Evolutionary conservation across 2,888 invertebrate genomes (phyloP).

Genomic region (Tribolium freemani): DNA sequence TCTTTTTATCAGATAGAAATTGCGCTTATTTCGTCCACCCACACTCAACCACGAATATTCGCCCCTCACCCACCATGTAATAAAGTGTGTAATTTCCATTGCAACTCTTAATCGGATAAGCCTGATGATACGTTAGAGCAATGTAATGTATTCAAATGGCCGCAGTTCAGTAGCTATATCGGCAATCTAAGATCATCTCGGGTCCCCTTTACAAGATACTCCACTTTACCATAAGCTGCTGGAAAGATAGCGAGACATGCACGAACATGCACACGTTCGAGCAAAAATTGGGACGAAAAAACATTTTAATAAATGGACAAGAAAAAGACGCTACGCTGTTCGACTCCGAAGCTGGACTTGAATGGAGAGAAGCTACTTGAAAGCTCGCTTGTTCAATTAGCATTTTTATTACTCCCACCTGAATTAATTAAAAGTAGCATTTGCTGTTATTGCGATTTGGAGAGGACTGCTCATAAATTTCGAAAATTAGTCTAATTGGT

Average conservation of each 20-base stretch:
- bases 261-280: background rate
- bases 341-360: background rate
- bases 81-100: slow-evolving; percentile 45
- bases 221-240: slow-evolving; percentile 62
- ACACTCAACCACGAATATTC: slow-evolving; percentile 27
- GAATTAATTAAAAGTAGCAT: slow-evolving; percentile 11
- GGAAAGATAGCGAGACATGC: slow-evolving; percentile 25
- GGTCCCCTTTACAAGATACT: slow-evolving; percentile 60
- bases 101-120: slow-evolving; percentile 50
- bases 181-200: slow-evolving; percentile 60
- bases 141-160: slow-evolving; percentile 57
- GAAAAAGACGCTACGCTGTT: background rate
- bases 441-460: background rate
- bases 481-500: background rate
- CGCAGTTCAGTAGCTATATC: slow-evolving; percentile 55
- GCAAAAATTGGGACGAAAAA: background rate
- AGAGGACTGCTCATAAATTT: background rate
- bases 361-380: background rate
- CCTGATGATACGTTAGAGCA: slow-evolving; percentile 51
- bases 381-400: slow-evolving; percentile 1
- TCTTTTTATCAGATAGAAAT: slow-evolving; percentile 32
- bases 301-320: background rate
- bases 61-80: slow-evolving; percentile 32
- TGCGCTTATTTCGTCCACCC: slow-evolving; percentile 34
- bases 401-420: slow-evolving; percentile 2